phyloP scores from a whole-genome alignment of 2,113 vertebrate species.

The Cricetomys ansorgei region DNA sequence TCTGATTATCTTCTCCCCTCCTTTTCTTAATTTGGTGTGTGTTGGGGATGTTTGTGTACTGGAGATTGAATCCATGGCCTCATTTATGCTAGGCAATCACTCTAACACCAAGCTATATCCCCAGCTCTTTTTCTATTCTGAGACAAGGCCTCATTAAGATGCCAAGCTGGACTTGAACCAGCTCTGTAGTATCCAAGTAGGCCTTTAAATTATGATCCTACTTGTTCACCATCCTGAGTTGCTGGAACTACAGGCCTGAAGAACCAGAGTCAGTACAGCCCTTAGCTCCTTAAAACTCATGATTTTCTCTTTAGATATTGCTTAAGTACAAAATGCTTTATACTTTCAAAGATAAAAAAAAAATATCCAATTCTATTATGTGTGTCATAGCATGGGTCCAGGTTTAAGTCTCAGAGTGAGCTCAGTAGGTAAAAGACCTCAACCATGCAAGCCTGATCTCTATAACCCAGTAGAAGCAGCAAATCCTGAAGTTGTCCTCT shows the following conservation, averaged over 20 bases:
- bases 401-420: neutral
- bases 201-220: neutral
- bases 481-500: neutral
- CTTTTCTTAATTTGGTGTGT: neutral
- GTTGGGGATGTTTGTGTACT: neutral
- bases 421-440: neutral
- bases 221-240: neutral
- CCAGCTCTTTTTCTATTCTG: neutral
- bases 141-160: neutral
- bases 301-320: neutral
- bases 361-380: neutral
- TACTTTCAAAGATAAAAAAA: neutral
- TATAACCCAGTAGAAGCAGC: neutral
- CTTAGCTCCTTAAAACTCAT: neutral
- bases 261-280: too few relatives aligned
- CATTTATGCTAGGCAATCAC: neutral
- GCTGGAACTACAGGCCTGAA: too few relatives aligned
- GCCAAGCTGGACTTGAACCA: neutral
- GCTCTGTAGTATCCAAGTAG: neutral
- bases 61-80: neutral
- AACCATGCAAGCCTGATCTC: neutral
- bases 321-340: neutral
- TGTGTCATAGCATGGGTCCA: neutral
- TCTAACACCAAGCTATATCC: neutral
- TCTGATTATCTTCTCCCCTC: neutral